Evolutionary conservation across 2,113 vertebrate genomes (phyloP).

Genomic region (Sphyrna mokarran): DNA sequence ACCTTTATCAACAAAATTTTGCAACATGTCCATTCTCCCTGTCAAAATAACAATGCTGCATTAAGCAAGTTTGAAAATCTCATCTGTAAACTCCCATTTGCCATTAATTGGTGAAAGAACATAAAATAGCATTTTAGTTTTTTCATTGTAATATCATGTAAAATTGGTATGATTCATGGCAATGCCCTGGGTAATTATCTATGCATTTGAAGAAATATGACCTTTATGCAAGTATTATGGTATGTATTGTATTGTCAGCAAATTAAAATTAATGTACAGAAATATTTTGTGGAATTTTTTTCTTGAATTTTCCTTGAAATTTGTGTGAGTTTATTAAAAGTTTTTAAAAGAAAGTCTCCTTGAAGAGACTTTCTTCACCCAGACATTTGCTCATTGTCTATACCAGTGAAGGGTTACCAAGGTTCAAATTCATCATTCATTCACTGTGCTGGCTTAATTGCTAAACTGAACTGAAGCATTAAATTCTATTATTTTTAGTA

Average conservation of each 20-base stretch:
- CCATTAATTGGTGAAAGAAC: background rate
- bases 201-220: background rate
- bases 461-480: background rate
- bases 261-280: background rate
- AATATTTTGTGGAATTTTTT: background rate
- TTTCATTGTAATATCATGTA: background rate
- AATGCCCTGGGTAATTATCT: background rate
- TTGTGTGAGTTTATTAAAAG: background rate
- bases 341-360: background rate
- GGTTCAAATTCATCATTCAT: background rate
- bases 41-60: background rate
- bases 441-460: background rate
- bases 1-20: background rate
- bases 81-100: background rate
- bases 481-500: background rate
- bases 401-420: background rate
- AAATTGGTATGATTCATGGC: background rate
- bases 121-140: background rate
- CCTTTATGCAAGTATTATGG: background rate
- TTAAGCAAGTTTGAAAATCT: background rate
- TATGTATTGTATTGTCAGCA: background rate
- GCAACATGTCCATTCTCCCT: background rate
- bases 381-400: background rate
- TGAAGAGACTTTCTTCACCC: background rate
- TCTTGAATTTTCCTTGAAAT: background rate